A percentile compares a stretch with the other conserved stretches of the same genome.
Conservation (phyloP, 2,888 invertebrate species). For the Calephelis perditalis region DNA sequence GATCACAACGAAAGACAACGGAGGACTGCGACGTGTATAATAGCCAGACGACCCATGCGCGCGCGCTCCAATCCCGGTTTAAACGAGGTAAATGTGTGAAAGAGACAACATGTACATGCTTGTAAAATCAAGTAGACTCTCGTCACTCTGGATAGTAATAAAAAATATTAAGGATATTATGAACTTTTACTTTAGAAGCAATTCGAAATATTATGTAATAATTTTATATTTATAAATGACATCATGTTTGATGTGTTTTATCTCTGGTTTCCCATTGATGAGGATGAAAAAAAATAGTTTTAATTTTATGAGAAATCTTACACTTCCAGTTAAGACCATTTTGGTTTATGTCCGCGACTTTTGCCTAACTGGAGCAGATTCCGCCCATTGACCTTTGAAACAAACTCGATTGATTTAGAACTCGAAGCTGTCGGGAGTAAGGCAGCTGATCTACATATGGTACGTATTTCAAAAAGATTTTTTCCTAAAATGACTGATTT, state of each 20-base stretch:
- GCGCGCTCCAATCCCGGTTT: background rate
- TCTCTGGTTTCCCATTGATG: constrained; percentile 1
- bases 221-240: background rate
- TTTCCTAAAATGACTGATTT: too few species aligned
- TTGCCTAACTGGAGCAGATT: constrained; percentile 2
- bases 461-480: too few species aligned
- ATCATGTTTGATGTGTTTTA: background rate
- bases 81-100: constrained; percentile 2
- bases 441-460: too few species aligned
- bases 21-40: constrained; percentile 2
- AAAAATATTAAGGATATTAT: background rate
- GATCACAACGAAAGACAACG: constrained; percentile 1
- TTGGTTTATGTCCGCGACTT: constrained; percentile 4
- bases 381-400: constrained; percentile 6
- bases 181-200: constrained; percentile 5
- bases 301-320: constrained; percentile 3
- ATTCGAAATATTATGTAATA: background rate
- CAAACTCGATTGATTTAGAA: too few species aligned
- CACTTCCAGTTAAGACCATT: constrained; percentile 1
- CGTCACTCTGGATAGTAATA: background rate
- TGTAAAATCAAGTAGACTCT: constrained; percentile 1
- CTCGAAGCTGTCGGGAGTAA: too few species aligned
- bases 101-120: constrained; percentile 1
- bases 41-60: background rate
- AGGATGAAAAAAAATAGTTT: background rate